Evolutionary conservation across 2,797 vertebrate species (phyloP).

Genomic region (Tenualosa ilisha): DNA sequence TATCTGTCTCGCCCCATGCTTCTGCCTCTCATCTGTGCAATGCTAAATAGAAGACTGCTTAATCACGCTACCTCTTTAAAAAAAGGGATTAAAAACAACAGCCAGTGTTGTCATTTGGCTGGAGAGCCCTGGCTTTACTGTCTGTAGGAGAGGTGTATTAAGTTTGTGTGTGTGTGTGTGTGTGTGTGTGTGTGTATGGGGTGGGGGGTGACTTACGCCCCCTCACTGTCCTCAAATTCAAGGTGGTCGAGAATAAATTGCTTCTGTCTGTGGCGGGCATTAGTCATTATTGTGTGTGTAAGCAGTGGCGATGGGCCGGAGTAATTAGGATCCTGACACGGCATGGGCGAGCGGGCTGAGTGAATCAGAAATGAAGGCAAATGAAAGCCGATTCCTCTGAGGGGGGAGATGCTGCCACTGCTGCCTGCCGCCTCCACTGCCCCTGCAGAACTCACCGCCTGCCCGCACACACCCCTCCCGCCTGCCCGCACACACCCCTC

Average conservation of each 20-base stretch:
- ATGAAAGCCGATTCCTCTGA: constrained; percentile 63
- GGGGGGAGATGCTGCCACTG: constrained; percentile 33
- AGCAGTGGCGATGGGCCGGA: constrained; percentile 58
- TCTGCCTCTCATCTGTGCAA: neutral
- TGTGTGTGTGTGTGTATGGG: neutral
- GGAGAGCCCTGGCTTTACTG: constrained; percentile 7
- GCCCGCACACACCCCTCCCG: neutral
- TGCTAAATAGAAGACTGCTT: neutral
- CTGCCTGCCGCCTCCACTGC: neutral
- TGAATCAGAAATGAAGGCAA: constrained; percentile 63
- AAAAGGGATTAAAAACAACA: neutral
- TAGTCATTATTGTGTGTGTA: constrained; percentile 62
- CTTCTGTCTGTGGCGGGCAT: constrained; percentile 62
- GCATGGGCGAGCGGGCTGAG: constrained; percentile 55
- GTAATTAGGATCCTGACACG: constrained; percentile 66
- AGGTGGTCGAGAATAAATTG: constrained; percentile 62
- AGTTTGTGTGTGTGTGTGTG: neutral
- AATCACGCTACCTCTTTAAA: neutral
- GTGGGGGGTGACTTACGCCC: constrained; percentile 23
- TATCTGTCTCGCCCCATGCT: neutral
- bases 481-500: neutral
- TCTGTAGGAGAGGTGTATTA: neutral
- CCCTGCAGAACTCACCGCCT: neutral
- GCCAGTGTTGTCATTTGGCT: neutral
- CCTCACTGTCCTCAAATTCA: constrained; percentile 54